A percentile compares a stretch with the other conserved stretches of the same genome.
Evolutionary conservation across 2,797 vertebrate species (phyloP).

Genomic region (Microcaecilia unicolor): DNA sequence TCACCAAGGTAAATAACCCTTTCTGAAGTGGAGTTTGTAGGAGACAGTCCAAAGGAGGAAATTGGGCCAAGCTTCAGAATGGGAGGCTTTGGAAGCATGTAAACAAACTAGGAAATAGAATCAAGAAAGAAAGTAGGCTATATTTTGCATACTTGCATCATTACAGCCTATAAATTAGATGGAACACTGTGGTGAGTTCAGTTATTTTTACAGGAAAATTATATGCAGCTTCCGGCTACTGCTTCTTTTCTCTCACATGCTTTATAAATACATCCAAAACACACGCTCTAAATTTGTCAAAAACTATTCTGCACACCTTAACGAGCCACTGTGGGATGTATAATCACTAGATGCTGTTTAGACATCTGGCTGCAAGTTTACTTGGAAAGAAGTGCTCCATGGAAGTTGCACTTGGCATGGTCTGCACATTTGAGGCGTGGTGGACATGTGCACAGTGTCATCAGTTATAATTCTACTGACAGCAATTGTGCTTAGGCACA

Average conservation of each 20-base stretch:
- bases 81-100: too few species aligned
- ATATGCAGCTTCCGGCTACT: not conserved
- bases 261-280: not conserved
- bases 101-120: too few species aligned
- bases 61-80: too few species aligned
- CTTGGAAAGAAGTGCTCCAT: constrained; percentile 31
- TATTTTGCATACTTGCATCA: not conserved
- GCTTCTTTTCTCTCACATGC: not conserved
- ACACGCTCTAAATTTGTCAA: constrained; percentile 5
- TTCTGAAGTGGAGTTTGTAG: too few species aligned
- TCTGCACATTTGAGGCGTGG: constrained; percentile 41
- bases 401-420: constrained; percentile 28
- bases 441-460: constrained; percentile 19
- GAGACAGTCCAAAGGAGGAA: too few species aligned
- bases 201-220: not conserved
- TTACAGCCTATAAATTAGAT: not conserved
- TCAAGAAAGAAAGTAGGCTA: too few species aligned
- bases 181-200: not conserved
- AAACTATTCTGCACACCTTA: constrained; percentile 21
- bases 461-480: constrained; percentile 35
- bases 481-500: constrained; percentile 25
- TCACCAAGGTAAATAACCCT: too few species aligned
- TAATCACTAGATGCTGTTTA: constrained; percentile 25
- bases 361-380: constrained; percentile 20
- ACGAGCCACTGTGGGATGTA: constrained; percentile 21